A percentile compares a stretch with the other conserved stretches of the same genome.
phyloP scores from a whole-genome alignment of 2,888 invertebrate species.

The Siphonodentalium dalli region DNA sequence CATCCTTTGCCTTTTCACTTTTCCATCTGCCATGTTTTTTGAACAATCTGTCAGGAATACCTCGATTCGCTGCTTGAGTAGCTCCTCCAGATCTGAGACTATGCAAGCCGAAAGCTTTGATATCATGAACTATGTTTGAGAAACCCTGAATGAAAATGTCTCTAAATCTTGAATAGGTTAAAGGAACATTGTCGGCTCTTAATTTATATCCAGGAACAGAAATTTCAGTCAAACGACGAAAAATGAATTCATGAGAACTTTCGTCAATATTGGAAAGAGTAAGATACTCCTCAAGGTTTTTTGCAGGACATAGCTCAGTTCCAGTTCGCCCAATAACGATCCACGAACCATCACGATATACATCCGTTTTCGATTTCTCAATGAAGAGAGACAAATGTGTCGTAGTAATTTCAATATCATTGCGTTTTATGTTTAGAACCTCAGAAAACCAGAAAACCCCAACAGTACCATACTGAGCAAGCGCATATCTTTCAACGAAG shows the following conservation, averaged over 20 bases:
- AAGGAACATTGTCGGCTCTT: slow-evolving; percentile 9
- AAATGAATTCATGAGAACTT: slow-evolving; percentile 6
- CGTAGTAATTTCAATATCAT: slow-evolving; percentile 4
- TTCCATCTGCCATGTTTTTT: slow-evolving; percentile 23
- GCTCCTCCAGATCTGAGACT: slow-evolving; percentile 15
- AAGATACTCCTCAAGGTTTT: slow-evolving; percentile 14
- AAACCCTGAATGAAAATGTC: slow-evolving; percentile 11
- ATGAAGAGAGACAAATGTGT: slow-evolving; percentile 12
- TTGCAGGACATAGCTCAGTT: slow-evolving; percentile 12
- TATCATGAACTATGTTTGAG: slow-evolving; percentile 10
- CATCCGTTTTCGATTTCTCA: slow-evolving; percentile 14
- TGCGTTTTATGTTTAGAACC: slow-evolving; percentile 9
- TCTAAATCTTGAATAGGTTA: slow-evolving; percentile 12
- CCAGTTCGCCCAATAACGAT: slow-evolving; percentile 17
- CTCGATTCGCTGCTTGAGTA: slow-evolving; percentile 15
- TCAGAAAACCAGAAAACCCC: slow-evolving; percentile 15
- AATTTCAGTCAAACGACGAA: slow-evolving; percentile 4
- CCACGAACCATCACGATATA: slow-evolving; percentile 18
- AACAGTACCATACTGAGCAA: no score
- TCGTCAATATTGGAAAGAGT: slow-evolving; percentile 5
- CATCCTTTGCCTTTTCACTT: slow-evolving; percentile 23
- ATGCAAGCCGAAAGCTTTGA: slow-evolving; percentile 15
- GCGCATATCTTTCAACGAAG: slow-evolving; percentile 14
- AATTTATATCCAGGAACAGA: neutral
- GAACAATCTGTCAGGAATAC: slow-evolving; percentile 22